A percentile compares a stretch with the other conserved stretches of the same genome.
Conservation (phyloP, 1,140 invertebrate genomes). For the Drosophila elegans region DNA sequence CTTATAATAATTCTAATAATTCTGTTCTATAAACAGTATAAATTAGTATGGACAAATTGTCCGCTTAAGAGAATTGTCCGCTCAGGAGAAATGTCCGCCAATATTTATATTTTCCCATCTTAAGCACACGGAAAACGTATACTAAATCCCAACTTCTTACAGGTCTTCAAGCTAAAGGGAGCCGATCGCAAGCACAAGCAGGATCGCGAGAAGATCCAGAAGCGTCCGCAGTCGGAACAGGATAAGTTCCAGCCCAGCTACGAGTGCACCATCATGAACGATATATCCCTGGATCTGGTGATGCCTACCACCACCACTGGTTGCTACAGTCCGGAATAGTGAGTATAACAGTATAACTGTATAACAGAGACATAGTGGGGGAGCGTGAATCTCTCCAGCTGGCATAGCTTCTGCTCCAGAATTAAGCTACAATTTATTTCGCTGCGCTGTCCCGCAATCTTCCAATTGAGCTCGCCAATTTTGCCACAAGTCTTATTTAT, state of each 20-base stretch:
- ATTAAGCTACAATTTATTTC: conserved; percentile 37
- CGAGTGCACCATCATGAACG: conserved; percentile 96
- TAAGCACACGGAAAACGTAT: background rate
- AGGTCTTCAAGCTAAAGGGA: conserved; percentile 95
- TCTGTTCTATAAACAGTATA: no score
- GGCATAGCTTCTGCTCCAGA: conserved; percentile 11
- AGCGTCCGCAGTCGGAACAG: conserved; percentile 93
- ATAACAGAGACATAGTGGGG: background rate
- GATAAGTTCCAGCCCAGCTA: conserved; percentile 98
- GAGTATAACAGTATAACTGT: conserved; percentile 48
- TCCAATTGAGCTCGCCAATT: conserved; percentile 38
- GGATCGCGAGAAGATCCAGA: conserved; percentile 97
- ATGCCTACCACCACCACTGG: conserved; percentile 59
- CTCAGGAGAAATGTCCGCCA: background rate
- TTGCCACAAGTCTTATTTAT: conserved; percentile 43
- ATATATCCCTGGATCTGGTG: conserved; percentile 87
- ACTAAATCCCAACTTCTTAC: background rate
- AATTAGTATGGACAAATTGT: no score
- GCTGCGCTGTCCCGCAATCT: conserved; percentile 16
- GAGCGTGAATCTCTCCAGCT: background rate
- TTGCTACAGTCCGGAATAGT: conserved; percentile 84
- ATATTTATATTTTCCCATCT: background rate
- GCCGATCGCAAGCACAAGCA: conserved; percentile 99
- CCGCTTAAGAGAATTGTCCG: background rate
- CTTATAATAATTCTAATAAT: no score